These are phyloP conservation scores for Cerceris rybyensis DNA, from an alignment of 2,888 invertebrate genomes.

Conservation along the genomic window DNA sequence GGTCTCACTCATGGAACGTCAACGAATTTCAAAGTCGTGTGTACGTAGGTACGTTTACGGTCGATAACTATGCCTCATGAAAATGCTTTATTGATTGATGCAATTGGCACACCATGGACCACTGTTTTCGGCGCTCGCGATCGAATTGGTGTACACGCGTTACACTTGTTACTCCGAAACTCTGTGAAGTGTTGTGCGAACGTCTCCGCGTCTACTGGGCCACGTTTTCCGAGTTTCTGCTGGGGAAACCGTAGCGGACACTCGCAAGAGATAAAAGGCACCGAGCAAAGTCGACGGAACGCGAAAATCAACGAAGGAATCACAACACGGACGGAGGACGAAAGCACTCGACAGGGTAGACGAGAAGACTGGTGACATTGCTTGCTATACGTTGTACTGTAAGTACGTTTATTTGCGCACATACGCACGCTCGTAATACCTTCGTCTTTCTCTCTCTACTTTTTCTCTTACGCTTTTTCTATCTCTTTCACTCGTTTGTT, in stretches of 20 bases:
- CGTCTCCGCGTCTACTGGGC: too few species aligned
- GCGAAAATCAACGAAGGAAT: conserved; percentile 10
- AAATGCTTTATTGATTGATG: too few species aligned
- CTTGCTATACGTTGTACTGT: not conserved
- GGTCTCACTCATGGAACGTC: too few species aligned
- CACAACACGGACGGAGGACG: not conserved
- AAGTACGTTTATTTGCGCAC: not conserved
- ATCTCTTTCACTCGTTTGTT: not conserved
- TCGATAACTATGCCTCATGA: too few species aligned
- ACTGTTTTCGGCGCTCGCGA: too few species aligned
- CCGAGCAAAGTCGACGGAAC: conserved; percentile 4
- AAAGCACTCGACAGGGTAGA: conserved; percentile 2
- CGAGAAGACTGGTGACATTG: conserved; percentile 9
- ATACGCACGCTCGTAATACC: not conserved
- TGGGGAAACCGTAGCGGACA: too few species aligned
- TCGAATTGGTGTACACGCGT: too few species aligned
- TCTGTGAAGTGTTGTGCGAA: too few species aligned
- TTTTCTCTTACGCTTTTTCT: not conserved
- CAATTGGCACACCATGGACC: too few species aligned
- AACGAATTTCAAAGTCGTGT: too few species aligned
- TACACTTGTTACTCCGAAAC: too few species aligned
- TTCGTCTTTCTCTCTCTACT: not conserved
- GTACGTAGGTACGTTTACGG: too few species aligned
- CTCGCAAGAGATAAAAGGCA: conserved; percentile 13
- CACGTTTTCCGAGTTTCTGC: not conserved